Base-by-base conservation (phyloP, 2,113 vertebrate genomes). In the Orcinus orca region DNA sequence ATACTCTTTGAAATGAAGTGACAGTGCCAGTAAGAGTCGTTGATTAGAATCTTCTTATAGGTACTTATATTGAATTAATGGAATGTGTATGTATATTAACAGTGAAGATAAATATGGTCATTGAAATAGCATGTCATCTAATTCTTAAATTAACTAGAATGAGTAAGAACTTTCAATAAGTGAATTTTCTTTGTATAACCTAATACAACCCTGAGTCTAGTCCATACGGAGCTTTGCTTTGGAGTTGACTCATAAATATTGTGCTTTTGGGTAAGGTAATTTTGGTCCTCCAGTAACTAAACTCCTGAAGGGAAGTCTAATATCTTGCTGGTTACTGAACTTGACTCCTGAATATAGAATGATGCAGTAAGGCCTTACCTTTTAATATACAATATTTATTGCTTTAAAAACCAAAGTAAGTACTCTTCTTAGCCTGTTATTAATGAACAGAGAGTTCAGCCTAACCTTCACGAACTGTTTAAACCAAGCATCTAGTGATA, bases 331-430 rank as follows among this genome's bases (percentile, higher is more conserved):
- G 11, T 88, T 93, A 82, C 38, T 96, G 53, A 96, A 95, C 15
- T 53, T 88, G 33, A 53, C 15, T 86, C 31, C 53, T 73, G 68
- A 68, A 91, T 88, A 77, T 88, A 70, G 50, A 81, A 26, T 84
- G 50, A n/a, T 70, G n/a, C 44, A 70, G 6, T 36, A 33, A 94
- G 11, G 31, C 36, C 31, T 84, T 97, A 36, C 36, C 18, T 62
- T 92, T 96, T 95, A 84, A 87, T 88, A 84, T 84, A 10, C 53
- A 65, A 31, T 87, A 87, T 63, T n/a, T 95, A 84, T 79, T 96
- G 41, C 70, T 94, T 94, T 95, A 65, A 85, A 92, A 97, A 87
- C 7, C 67, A 73, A 95, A 55, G 25, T 90, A 70, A 53, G 4
- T 82, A 91, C n/a, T 73, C 47, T 87, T 87, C 21, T 81, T 70